Conservation (phyloP, 2,113 vertebrate species). For the Cnemophilus loriae region DNA sequence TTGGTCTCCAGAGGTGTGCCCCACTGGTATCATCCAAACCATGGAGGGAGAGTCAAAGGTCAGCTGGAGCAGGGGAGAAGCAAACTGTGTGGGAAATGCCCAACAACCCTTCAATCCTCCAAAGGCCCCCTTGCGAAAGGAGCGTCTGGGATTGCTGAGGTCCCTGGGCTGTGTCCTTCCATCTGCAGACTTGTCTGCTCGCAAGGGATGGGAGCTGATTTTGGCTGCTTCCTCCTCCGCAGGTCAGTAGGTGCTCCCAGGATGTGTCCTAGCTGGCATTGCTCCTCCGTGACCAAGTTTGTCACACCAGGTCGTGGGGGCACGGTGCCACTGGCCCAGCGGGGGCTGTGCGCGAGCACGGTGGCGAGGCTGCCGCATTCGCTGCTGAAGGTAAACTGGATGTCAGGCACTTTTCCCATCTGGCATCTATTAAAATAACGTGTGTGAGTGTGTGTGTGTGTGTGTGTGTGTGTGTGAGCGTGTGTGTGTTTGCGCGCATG, state of each 20-base stretch:
- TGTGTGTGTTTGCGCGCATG: accelerated
- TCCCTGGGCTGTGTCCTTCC: neutral
- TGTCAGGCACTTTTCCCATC: conserved; percentile 26
- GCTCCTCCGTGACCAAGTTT: neutral
- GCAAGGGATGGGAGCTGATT: neutral
- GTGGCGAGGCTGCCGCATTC: accelerated
- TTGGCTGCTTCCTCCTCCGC: neutral
- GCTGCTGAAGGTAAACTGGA: neutral
- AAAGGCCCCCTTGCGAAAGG: accelerated
- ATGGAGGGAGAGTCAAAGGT: neutral
- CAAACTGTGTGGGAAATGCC: accelerated
- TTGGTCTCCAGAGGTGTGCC: neutral
- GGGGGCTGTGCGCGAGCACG: accelerated
- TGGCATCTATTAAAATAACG: conserved; percentile 44
- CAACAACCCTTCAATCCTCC: neutral
- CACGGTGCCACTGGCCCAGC: accelerated
- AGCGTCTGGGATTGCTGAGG: neutral
- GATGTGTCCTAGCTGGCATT: neutral
- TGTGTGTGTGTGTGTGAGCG: neutral
- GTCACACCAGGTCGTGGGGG: neutral
- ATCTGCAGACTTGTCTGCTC: neutral
- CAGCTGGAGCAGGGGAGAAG: neutral
- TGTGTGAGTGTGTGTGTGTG: neutral
- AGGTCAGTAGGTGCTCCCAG: neutral
- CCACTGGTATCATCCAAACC: accelerated